Base-by-base conservation (phyloP, 2,797 vertebrate genomes). In the Gambelia wislizenii region DNA sequence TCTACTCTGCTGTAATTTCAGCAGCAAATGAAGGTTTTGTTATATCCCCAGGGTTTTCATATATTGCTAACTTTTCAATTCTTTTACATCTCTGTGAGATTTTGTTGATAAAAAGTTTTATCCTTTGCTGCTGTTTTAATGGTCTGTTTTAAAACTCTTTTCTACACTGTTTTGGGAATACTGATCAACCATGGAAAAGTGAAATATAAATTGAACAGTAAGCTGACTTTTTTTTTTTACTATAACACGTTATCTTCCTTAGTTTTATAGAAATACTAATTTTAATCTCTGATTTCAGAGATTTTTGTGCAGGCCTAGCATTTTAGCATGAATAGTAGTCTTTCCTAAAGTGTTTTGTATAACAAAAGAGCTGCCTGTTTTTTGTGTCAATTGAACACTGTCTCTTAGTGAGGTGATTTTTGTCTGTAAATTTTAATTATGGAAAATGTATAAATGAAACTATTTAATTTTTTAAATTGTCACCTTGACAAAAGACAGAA, bases 281-380 rank as follows among this genome's bases (percentile, higher is more conserved):
- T 64, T n/a, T 39, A 9, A 42, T 61, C 36, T 39, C 33, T 78
- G 52, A 78, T 78, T 78, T 52, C 27, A 18, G n/a, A 54, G 67
- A 10, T n/a, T 72, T n/a, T 52, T 52, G 13, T 52, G 36, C 22
- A 36, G 39, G 20, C 44, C 18, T 84, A n/a, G 39, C 74, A 93
- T 75, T 89, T 91, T 87, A 72, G 2, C 1, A 0, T 89, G 89
- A 85, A 42, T 69, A 83, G 9, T 47, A 9, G 61, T 27, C 25
- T 67, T 67, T 47, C 12, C 27, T 61, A 52, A 84, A 56, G 6
- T 74, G 14, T 84, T 56, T 75, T n/a, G 18, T 20, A 16, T 78
- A n/a, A n/a, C 33, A 30, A 78, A 78, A 78, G 33, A 16, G 2
- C 36, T 84, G 39, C 75, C 61, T 85, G 33, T n/a, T 59, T 44